Evolutionary conservation across 2,888 invertebrate species (phyloP).

Genomic region (Caenorhabditis afra): DNA sequence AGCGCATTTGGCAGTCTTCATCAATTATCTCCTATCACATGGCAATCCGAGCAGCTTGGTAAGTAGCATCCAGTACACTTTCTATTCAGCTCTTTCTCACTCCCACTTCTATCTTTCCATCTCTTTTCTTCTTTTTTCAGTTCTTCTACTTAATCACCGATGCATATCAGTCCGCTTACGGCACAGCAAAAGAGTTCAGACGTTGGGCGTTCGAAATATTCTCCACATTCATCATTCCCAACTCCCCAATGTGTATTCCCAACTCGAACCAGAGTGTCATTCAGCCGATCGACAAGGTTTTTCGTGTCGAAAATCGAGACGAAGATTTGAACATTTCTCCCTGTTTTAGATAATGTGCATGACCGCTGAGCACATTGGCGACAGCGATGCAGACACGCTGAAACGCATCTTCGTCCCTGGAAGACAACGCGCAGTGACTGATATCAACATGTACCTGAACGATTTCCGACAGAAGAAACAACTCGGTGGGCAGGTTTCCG

Average conservation of each 20-base stretch:
- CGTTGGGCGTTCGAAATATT: slow-evolving; percentile 95
- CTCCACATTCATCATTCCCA: slow-evolving; percentile 80
- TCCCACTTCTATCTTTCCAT: too few species aligned
- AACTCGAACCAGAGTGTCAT: slow-evolving; percentile 77
- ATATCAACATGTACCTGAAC: slow-evolving; percentile 87
- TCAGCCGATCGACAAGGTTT: slow-evolving; percentile 77
- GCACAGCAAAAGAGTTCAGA: slow-evolving; percentile 91
- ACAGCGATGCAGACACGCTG: slow-evolving; percentile 75
- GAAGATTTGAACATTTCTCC: too few species aligned
- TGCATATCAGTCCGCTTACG: slow-evolving; percentile 86
- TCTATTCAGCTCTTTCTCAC: neutral
- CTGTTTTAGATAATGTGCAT: slow-evolving; percentile 75
- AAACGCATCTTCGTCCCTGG: slow-evolving; percentile 89
- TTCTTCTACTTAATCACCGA: slow-evolving; percentile 92
- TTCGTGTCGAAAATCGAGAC: neutral
- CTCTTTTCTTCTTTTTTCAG: too few species aligned
- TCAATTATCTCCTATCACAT: slow-evolving; percentile 91
- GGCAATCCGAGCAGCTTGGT: slow-evolving; percentile 88
- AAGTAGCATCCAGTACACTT: too few species aligned
- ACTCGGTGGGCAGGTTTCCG: slow-evolving; percentile 58
- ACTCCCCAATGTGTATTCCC: slow-evolving; percentile 77
- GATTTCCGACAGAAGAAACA: slow-evolving; percentile 89
- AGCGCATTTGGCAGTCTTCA: slow-evolving; percentile 93
- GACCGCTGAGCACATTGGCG: slow-evolving; percentile 71
- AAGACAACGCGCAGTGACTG: slow-evolving; percentile 88